A percentile compares a stretch with the other conserved stretches of the same genome.
These are phyloP conservation scores for Lipotes vexillifer DNA, from an alignment of 2,113 vertebrate genomes.

Conservation along the genomic window DNA sequence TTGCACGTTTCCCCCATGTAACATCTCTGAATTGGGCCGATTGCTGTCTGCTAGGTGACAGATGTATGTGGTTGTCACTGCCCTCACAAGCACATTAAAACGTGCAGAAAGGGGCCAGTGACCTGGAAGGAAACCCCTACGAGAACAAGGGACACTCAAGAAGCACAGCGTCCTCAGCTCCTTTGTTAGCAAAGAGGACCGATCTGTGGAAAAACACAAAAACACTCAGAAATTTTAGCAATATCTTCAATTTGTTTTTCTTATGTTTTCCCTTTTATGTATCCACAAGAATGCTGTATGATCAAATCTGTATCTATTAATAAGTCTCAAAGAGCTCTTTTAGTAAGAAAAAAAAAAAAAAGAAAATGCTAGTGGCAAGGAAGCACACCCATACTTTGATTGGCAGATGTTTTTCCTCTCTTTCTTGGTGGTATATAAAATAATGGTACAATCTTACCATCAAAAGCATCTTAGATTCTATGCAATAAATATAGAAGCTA, in stretches of 20 bases:
- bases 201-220: background rate
- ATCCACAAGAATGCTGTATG: background rate
- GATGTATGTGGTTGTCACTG: background rate
- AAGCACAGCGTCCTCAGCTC: background rate
- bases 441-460: background rate
- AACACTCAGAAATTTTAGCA: background rate
- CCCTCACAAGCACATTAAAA: background rate
- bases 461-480: background rate
- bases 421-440: background rate
- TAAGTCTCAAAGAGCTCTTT: background rate
- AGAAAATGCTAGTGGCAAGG: background rate
- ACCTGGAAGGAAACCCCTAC: background rate
- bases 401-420: background rate
- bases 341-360: background rate
- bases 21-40: background rate
- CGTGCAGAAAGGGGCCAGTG: background rate
- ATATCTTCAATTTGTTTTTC: background rate
- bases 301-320: background rate
- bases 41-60: background rate
- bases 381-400: background rate
- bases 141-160: background rate
- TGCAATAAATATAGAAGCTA: background rate
- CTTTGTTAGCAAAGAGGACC: background rate
- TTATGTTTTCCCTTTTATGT: background rate
- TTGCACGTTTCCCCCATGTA: accelerated